Evolutionary conservation across 1,140 invertebrate species (phyloP).

Genomic region (Aphelenchoides fujianensis): DNA sequence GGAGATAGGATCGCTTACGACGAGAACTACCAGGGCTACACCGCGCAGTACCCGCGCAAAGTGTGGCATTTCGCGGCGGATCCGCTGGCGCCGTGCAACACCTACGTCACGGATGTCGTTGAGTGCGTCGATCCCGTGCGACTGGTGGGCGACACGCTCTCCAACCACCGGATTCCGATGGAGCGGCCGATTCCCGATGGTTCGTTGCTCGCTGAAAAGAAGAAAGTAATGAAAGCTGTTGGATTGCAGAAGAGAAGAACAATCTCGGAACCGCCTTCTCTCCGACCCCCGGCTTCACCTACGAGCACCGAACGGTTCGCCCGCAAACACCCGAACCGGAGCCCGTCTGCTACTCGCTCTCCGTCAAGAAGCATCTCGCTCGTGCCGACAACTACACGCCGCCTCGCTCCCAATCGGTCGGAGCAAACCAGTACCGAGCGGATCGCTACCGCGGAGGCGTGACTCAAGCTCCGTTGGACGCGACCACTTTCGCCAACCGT

Average conservation of each 20-base stretch:
- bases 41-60: conserved; percentile 23
- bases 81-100: conserved; percentile 47
- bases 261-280: conserved; percentile 49
- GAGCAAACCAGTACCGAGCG: too few species aligned
- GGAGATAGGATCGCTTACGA: too few species aligned
- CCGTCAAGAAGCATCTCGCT: conserved; percentile 40
- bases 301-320: conserved; percentile 38
- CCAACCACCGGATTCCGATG: conserved; percentile 52
- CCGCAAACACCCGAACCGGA: conserved; percentile 38
- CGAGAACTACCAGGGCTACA: conserved; percentile 30
- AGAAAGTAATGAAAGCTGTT: not conserved
- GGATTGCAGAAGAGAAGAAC: conserved; percentile 29
- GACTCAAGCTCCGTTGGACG: too few species aligned
- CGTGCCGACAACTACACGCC: conserved; percentile 7
- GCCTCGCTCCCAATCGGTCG: conserved; percentile 6
- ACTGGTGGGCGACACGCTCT: conserved; percentile 59
- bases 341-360: conserved; percentile 52
- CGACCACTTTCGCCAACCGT: too few species aligned
- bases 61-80: conserved; percentile 52
- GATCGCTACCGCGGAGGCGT: too few species aligned
- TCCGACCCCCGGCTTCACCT: conserved; percentile 51
- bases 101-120: conserved; percentile 26
- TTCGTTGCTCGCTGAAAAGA: too few species aligned
- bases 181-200: conserved; percentile 15
- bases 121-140: conserved; percentile 32